phyloP scores from a whole-genome alignment of 2,797 vertebrate genomes.

The Coendou prehensilis region DNA sequence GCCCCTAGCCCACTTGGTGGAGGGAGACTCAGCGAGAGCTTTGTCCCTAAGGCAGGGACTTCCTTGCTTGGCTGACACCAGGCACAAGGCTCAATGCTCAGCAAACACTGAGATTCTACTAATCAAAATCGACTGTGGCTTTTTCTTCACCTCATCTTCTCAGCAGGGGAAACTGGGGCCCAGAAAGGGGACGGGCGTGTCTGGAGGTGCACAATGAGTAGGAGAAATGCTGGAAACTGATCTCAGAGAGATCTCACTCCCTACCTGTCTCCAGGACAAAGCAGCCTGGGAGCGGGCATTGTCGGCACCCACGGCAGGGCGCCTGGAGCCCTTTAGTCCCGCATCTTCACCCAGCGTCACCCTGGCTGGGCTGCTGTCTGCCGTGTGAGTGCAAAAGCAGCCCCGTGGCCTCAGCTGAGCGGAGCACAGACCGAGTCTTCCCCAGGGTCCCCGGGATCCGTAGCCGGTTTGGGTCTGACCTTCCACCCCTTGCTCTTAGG shows the following conservation, averaged over 20 bases:
- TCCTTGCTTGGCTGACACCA: not conserved
- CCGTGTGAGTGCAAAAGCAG: not conserved
- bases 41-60: not conserved
- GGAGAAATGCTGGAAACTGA: not conserved
- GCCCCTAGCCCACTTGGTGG: not conserved
- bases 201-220: not conserved
- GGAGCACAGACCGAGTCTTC: not conserved
- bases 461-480: not conserved
- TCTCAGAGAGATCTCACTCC: not conserved
- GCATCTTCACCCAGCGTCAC: not conserved
- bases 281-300: not conserved
- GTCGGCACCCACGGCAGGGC: not conserved
- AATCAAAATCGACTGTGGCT: not conserved
- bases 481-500: not conserved
- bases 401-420: not conserved
- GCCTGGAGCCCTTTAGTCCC: not conserved
- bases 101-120: not conserved
- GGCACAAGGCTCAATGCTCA: not conserved
- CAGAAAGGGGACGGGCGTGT: not conserved
- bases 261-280: not conserved
- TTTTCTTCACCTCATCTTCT: not conserved
- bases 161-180: not conserved
- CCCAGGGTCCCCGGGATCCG: not conserved
- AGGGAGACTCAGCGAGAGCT: not conserved
- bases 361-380: not conserved